Base-by-base conservation (phyloP, 2,113 vertebrate species). In the Syrmaticus mikado region DNA sequence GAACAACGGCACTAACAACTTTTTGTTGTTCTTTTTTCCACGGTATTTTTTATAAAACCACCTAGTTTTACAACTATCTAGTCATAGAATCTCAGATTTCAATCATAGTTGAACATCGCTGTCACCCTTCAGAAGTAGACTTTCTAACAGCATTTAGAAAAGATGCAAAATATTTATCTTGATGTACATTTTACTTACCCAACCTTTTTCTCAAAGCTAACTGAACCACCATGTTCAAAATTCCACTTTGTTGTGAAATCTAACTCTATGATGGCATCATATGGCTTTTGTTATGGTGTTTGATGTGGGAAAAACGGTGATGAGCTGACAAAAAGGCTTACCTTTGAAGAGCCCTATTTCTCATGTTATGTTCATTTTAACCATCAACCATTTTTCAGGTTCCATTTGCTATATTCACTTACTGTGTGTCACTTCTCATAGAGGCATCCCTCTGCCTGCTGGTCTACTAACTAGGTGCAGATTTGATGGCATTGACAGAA, bases 1-100 rank as follows among this genome's bases (percentile, higher is more conserved):
- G 85, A 90, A 88, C 72, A 91, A 93, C 46, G 12, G 25, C 21
- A 36, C 21, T 66, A 95, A 57, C 46, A 75, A 72, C 57, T 78
- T 88, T 68, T 41, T 86, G 77, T 71, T n/a, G 9, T 75, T 93
- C 46, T 45, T 61, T 55, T 87, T 77, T 48, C 60, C 89, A 58
- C 57, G 48, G 50, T 18, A 25, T 83, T 71, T 83, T 90, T 40
- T 62, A 85, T 64, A 93, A n/a, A 6, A 32, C 21, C 77, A 53
- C 9, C 21, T 71, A 67, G 36, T 24, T 25, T 50, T 50, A 25
- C 24, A 25, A 13, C 27, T 53, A 30, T 15, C 52, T 19, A 45
- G 55, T 20, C 74, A 25, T 71, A 75, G 89, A 84, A 77, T 48
- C 65, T 64, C 43, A 64, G 60, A 61, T 53, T 80, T 65, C 58